Evolutionary conservation across 2,113 vertebrate species (phyloP).

Genomic region (Aepyceros melampus): DNA sequence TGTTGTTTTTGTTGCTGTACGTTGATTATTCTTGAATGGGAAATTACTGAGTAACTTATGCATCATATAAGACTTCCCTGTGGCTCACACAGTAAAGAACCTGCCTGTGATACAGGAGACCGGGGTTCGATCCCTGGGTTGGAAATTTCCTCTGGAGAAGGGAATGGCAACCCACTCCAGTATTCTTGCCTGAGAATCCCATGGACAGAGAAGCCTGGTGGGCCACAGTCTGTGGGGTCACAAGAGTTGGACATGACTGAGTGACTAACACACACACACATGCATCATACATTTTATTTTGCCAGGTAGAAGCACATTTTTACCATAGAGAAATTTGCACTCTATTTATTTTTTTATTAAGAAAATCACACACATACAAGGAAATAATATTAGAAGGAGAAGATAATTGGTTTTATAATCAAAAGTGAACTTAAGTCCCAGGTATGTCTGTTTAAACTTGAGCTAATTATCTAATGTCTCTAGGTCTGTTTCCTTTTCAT

Average conservation of each 20-base stretch:
- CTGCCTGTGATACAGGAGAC: neutral
- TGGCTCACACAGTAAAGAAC: neutral
- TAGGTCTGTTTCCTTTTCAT: neutral
- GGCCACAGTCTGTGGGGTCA: neutral
- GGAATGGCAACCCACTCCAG: neutral
- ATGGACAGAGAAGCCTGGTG: neutral
- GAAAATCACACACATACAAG: neutral
- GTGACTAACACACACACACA: neutral
- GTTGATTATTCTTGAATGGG: neutral
- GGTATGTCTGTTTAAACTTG: neutral
- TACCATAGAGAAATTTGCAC: neutral
- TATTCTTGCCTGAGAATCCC: neutral
- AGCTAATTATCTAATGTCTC: neutral
- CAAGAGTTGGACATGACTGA: neutral
- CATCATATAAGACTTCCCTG: neutral
- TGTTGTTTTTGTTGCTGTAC: fast-evolving
- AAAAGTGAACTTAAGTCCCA: neutral
- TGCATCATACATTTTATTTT: neutral
- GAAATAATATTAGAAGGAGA: neutral
- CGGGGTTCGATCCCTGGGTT: neutral
- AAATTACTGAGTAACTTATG: neutral
- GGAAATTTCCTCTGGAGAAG: neutral
- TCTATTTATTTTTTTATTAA: neutral
- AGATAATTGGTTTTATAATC: neutral
- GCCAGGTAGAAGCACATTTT: neutral